Evolutionary conservation across 2,113 vertebrate species (phyloP).

Genomic region (Sylvilagus bachmani): DNA sequence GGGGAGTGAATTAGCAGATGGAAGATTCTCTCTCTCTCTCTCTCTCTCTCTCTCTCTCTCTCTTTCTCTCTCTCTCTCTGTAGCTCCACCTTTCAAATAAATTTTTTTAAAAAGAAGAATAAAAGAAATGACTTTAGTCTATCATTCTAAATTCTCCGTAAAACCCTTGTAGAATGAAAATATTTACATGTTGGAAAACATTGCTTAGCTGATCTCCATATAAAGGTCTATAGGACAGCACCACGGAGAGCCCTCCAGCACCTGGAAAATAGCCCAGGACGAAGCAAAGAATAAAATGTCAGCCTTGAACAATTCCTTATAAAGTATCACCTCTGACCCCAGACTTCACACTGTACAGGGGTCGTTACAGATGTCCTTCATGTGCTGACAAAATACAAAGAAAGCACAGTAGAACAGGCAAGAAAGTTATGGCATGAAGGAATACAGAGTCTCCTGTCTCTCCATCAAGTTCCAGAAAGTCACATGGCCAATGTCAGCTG

Average conservation of each 20-base stretch:
- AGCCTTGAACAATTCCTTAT: background rate
- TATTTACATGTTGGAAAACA: conserved; percentile 46
- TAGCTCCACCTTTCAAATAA: no score
- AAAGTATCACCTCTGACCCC: conserved; percentile 39
- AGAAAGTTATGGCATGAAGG: conserved; percentile 13
- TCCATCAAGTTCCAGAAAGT: conserved; percentile 1
- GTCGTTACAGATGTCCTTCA: conserved; percentile 1
- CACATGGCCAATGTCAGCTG: conserved; percentile 10
- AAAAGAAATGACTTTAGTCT: background rate
- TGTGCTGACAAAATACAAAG: conserved; percentile 30
- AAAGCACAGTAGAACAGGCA: conserved; percentile 36
- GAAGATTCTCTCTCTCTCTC: no score
- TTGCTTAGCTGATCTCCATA: background rate
- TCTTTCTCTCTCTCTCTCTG: no score
- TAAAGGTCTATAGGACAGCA: background rate
- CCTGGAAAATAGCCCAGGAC: background rate
- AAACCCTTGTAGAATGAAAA: background rate
- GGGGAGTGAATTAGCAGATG: no score
- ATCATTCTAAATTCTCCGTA: conserved; percentile 3
- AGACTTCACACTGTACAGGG: conserved; percentile 21
- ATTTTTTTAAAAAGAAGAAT: background rate
- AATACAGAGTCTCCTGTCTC: background rate
- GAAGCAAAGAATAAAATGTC: background rate
- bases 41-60: no score
- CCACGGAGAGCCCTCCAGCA: background rate